Evolutionary conservation across 2,113 vertebrate species (phyloP).

Genomic region (Scytalopus superciliaris): DNA sequence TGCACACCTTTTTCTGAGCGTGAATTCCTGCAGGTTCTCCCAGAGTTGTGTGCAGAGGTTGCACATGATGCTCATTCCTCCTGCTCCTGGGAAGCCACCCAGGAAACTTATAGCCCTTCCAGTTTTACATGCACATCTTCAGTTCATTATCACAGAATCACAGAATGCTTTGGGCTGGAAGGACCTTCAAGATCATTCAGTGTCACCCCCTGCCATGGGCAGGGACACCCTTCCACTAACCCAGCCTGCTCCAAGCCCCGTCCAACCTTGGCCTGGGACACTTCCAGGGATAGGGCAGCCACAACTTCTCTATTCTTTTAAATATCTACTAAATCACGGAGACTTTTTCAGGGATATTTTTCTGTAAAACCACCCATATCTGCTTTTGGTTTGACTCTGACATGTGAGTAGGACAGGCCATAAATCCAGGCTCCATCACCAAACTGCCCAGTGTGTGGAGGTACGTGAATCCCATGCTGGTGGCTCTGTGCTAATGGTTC

Average conservation of each 20-base stretch:
- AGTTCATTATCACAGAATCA: neutral
- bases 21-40: neutral
- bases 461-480: slow-evolving; percentile 46
- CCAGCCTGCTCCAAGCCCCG: neutral
- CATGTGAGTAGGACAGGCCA: neutral
- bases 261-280: neutral
- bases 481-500: neutral
- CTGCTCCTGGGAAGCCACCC: neutral
- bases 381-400: neutral
- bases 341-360: neutral
- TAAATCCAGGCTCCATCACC: neutral
- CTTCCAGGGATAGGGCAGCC: neutral
- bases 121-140: neutral
- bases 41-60: rapidly evolving
- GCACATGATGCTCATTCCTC: neutral
- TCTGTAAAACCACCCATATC: neutral
- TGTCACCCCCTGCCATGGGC: neutral
- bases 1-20: rapidly evolving
- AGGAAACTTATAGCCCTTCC: neutral
- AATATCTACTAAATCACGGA: neutral
- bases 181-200: rapidly evolving
- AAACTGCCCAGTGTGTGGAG: slow-evolving; percentile 51
- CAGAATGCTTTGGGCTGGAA: neutral
- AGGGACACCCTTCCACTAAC: neutral
- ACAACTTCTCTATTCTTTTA: neutral